Conservation (phyloP, 2,888 invertebrate genomes). For the Coenonympha glycerion region DNA sequence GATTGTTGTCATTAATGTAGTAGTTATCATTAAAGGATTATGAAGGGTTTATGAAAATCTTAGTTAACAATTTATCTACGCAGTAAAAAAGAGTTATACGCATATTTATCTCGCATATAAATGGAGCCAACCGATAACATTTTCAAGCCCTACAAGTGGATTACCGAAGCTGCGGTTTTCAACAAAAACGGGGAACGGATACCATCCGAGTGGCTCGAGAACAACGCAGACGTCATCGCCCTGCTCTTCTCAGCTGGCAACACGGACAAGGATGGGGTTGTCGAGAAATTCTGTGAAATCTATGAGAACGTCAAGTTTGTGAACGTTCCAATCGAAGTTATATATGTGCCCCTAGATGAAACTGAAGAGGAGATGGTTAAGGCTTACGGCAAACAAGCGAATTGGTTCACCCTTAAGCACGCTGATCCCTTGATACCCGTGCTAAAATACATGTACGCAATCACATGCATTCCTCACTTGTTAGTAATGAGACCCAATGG, state of each 20-base stretch:
- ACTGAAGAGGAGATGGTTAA: slow-evolving; percentile 38
- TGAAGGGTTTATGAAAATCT: not conserved
- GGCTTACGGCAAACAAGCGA: slow-evolving; percentile 52
- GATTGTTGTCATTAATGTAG: too few relatives aligned
- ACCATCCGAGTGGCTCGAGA: slow-evolving; percentile 43
- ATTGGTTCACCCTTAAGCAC: slow-evolving; percentile 59
- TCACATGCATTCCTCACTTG: slow-evolving; percentile 52
- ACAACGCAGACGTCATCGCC: slow-evolving; percentile 47
- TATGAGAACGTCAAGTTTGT: slow-evolving; percentile 53
- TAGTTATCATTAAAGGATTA: too few relatives aligned
- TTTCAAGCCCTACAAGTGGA: slow-evolving; percentile 45
- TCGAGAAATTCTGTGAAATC: slow-evolving; percentile 52
- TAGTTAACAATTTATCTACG: not conserved
- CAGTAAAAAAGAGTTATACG: not conserved
- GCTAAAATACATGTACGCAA: slow-evolving; percentile 47
- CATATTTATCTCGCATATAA: not conserved
- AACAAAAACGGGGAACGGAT: slow-evolving; percentile 44
- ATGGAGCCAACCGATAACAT: slow-evolving; percentile 24
- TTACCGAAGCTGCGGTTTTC: slow-evolving; percentile 42
- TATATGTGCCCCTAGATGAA: slow-evolving; percentile 57
- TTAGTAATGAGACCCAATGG: slow-evolving; percentile 47
- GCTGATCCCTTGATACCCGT: slow-evolving; percentile 45
- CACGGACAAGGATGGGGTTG: slow-evolving; percentile 46
- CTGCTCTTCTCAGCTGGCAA: slow-evolving; percentile 51
- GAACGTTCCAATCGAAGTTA: slow-evolving; percentile 60